Evolutionary conservation across 2,113 vertebrate genomes (phyloP).

Genomic region (Pelodiscus sinensis): DNA sequence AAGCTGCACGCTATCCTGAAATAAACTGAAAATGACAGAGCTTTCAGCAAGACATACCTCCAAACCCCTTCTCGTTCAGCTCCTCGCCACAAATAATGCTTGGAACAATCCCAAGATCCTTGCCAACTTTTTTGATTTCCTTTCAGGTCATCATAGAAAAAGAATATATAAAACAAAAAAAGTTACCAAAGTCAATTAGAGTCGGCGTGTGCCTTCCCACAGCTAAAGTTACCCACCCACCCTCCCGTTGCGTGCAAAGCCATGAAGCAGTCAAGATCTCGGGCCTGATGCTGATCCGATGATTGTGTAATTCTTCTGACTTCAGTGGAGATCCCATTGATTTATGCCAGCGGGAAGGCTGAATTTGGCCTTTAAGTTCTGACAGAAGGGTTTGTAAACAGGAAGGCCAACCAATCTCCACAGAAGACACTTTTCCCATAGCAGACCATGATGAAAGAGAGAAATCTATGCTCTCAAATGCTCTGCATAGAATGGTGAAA

Average conservation of each 20-base stretch:
- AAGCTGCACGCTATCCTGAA: not conserved
- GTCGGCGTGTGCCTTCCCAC: not conserved
- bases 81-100: constrained; percentile 92
- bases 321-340: not conserved
- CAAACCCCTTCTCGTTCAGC: constrained; percentile 92
- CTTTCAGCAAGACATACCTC: constrained; percentile 81
- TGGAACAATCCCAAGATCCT: constrained; percentile 89
- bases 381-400: constrained; percentile 35
- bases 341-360: constrained; percentile 6
- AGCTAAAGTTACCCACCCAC: not conserved
- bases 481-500: not conserved
- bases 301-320: not conserved
- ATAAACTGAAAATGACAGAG: not conserved
- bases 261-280: not conserved
- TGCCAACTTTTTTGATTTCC: constrained; percentile 93
- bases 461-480: constrained; percentile 19
- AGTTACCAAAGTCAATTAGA: constrained; percentile 11
- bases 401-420: constrained; percentile 15
- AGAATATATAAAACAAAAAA: not conserved
- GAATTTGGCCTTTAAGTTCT: constrained; percentile 35
- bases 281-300: not conserved
- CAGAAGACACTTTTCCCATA: not conserved
- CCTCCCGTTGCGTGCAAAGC: not conserved
- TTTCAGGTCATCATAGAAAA: constrained; percentile 69
- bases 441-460: not conserved